A percentile compares a stretch with the other conserved stretches of the same genome.
These are phyloP conservation scores for Bacillus rossius DNA, from an alignment of 1,140 invertebrate genomes.

Conservation along the genomic window DNA sequence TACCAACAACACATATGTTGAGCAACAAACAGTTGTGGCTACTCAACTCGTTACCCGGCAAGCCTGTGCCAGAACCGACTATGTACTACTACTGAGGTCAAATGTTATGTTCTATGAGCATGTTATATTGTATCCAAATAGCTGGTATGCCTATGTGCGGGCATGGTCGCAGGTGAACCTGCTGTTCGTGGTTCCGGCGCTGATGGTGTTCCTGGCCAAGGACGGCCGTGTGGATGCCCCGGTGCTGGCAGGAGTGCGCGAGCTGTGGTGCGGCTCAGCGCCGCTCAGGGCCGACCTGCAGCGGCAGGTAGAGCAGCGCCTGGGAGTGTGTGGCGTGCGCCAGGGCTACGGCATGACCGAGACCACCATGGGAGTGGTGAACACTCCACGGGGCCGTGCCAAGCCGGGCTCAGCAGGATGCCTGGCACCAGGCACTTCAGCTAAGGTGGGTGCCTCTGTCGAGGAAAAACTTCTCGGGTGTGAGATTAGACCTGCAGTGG, in stretches of 20 bases:
- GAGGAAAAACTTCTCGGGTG: no score
- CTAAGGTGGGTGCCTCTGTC: constrained; percentile 43
- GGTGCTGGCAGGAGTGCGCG: constrained; percentile 50
- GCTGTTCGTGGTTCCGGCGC: constrained; percentile 26
- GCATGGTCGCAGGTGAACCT: constrained; percentile 17
- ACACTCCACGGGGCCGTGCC: constrained; percentile 18
- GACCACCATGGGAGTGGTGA: constrained; percentile 46
- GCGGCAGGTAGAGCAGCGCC: background rate
- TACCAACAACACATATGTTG: no score
- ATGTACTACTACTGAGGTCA: no score
- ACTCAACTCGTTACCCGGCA: no score
- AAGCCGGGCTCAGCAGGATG: constrained; percentile 55
- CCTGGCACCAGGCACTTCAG: constrained; percentile 52
- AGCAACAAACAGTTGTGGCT: no score
- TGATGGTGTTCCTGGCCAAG: constrained; percentile 41
- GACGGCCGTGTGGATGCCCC: constrained; percentile 54
- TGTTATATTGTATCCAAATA: no score
- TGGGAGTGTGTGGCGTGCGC: background rate
- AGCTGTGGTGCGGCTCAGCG: constrained; percentile 52
- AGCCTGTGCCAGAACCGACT: no score
- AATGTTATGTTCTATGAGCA: no score
- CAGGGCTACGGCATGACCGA: constrained; percentile 69
- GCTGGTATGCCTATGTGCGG: no score
- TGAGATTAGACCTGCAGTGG: constrained; percentile 11
- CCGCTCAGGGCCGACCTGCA: constrained; percentile 35